Conservation (phyloP, 2,888 invertebrate species). For the Myopa testacea region DNA sequence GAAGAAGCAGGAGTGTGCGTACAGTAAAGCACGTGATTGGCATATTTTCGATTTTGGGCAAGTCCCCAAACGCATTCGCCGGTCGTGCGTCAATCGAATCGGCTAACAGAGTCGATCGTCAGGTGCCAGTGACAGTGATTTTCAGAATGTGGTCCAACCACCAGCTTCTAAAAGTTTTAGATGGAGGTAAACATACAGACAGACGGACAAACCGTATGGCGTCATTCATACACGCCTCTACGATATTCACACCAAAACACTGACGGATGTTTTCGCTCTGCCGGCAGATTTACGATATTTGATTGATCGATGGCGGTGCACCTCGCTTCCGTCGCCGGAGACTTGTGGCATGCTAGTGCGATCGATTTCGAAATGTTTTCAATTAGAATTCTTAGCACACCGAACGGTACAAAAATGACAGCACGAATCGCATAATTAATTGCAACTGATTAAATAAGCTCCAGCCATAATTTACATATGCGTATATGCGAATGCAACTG, state of each 20-base stretch:
- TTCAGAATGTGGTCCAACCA: background rate
- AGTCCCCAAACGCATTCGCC: background rate
- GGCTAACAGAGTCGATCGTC: background rate
- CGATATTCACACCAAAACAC: background rate
- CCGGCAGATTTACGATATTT: background rate
- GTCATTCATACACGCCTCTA: background rate
- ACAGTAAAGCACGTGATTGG: constrained; percentile 30
- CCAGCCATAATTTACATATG: background rate
- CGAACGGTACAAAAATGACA: constrained; percentile 7
- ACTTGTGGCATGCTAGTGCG: background rate
- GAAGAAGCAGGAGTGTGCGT: background rate
- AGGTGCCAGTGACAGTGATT: constrained; percentile 1
- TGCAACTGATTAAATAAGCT: background rate
- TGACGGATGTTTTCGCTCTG: background rate
- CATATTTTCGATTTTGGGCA: constrained; percentile 20
- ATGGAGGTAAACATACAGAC: too few species aligned
- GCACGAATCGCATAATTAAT: constrained; percentile 13
- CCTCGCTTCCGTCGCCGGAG: background rate
- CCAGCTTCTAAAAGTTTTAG: too few species aligned
- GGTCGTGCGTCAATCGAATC: constrained; percentile 19
- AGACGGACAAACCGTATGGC: background rate
- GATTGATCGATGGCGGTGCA: constrained; percentile 25
- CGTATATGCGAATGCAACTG: background rate
- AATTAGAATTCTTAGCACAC: constrained; percentile 26
- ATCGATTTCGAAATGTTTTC: constrained; percentile 8